Evolutionary conservation across 2,888 invertebrate species (phyloP).

Genomic region (Melanophora roralis): DNA sequence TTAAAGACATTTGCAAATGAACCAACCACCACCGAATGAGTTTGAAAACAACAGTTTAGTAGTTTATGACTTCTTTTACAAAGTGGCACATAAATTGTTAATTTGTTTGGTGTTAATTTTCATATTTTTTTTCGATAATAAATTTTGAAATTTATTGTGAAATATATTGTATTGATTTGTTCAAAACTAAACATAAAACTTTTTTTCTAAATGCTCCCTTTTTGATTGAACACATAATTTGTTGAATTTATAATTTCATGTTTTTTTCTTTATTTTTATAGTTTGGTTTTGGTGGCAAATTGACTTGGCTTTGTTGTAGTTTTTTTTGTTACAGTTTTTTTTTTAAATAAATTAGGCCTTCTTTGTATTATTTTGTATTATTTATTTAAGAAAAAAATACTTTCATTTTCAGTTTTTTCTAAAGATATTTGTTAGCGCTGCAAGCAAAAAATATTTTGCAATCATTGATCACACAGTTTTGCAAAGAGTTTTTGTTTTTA

Average conservation of each 20-base stretch:
- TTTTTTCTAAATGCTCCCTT: not conserved
- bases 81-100: slow-evolving; percentile 9
- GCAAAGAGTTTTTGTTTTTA: slow-evolving; percentile 16
- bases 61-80: slow-evolving; percentile 9
- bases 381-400: not conserved
- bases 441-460: not conserved
- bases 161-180: not conserved
- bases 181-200: not conserved
- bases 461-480: not conserved
- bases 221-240: not conserved
- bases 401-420: slow-evolving; percentile 43
- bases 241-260: not conserved
- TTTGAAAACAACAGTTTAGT: not conserved
- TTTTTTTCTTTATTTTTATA: no score
- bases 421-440: slow-evolving; percentile 1
- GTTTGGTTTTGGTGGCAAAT: not conserved
- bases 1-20: not conserved
- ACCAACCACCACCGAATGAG: no score
- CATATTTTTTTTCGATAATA: not conserved
- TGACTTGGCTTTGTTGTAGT: slow-evolving; percentile 27
- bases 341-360: slow-evolving; percentile 19
- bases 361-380: not conserved
- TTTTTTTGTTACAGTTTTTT: slow-evolving; percentile 15
- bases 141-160: slow-evolving; percentile 8
- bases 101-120: not conserved